Evolutionary conservation across 1,140 invertebrate genomes (phyloP), one percentile per base, ranked within the genome.

Genomic region (Drosophila guanche): DNA sequence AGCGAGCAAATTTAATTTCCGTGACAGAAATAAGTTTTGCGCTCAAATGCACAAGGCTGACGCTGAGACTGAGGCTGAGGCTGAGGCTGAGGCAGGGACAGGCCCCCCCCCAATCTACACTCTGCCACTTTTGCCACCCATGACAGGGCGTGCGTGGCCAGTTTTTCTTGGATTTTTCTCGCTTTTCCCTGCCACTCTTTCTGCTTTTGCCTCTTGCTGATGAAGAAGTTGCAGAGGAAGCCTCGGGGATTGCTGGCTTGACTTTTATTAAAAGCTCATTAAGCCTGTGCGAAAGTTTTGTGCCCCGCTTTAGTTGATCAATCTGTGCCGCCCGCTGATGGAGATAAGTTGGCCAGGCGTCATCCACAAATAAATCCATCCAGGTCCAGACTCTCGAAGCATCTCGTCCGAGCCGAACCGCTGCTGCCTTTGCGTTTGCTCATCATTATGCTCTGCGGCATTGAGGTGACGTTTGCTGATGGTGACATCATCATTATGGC

Each of bases 241-340:
- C 29, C 29, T 33, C 7, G 33, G 33, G 33, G 33, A 37, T 37
- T 37, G 33, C 33, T 37, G 53, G 59, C 75, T 88, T 73, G 81
- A 85, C 79, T 89, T 88, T 88, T 88, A 88, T 88, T 88, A 88
- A 88, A 88, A 88, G 83, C 83, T 88, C 84, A 88, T 88, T 88
- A 89, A 76, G 83, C 54, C 51, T 57, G 71, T 53, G 62, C 53
- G 52, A 86, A 86, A 86, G 62, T 85, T 85, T 85, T 37, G 25
- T 72, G 51, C 48, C 54, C 46, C 76, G 66, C 61, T 72, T 65
- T 67, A 52, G 54, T 58, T 75, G 71, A 75, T 56, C 72, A 75
- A 75, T 75, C 61, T 75, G 61, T 65, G 70, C 40, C 66, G 56
- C 48, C 25, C 43, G 62, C 41, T 68, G 62, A 63, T 51, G 45